Percentiles rank a stretch among this genome's conserved stretches.
These are phyloP conservation scores for Phoebastria nigripes DNA, from an alignment of 2,797 vertebrate species.

Conservation along the genomic window DNA sequence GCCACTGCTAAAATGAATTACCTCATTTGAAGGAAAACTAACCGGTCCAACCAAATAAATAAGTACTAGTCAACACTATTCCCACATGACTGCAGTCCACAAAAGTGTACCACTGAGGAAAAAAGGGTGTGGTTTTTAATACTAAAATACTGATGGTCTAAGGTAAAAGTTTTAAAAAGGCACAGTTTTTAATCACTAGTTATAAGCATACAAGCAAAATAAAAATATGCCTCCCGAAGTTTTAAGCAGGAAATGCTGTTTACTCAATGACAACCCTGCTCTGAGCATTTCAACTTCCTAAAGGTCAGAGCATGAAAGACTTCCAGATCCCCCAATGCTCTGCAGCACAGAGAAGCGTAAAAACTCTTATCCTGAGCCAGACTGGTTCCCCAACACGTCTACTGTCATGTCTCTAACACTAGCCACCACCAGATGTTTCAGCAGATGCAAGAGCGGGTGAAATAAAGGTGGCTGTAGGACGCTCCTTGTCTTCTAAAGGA, in stretches of 20 bases:
- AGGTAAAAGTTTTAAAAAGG: neutral
- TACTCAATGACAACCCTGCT: neutral
- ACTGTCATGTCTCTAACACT: neutral
- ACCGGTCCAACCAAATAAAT: neutral
- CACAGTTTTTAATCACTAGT: neutral
- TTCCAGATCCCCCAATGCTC: neutral
- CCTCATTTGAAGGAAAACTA: neutral
- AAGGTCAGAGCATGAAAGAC: slow-evolving; percentile 19
- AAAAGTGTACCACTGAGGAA: neutral
- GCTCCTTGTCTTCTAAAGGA: neutral
- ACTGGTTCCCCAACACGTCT: neutral
- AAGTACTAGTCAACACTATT: neutral
- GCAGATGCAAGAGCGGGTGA: neutral
- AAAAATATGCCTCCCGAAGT: neutral
- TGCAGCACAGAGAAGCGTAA: neutral
- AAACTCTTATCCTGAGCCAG: neutral
- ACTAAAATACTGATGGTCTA: neutral
- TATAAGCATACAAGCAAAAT: neutral
- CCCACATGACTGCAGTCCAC: neutral
- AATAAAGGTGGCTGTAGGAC: neutral
- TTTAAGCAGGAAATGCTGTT: neutral
- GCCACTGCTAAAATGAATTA: neutral
- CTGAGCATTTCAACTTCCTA: neutral
- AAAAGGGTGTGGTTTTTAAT: neutral
- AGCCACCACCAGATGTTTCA: slow-evolving; percentile 2